Conservation (phyloP, 2,797 vertebrate species). For the Hydrolagus colliei region DNA sequence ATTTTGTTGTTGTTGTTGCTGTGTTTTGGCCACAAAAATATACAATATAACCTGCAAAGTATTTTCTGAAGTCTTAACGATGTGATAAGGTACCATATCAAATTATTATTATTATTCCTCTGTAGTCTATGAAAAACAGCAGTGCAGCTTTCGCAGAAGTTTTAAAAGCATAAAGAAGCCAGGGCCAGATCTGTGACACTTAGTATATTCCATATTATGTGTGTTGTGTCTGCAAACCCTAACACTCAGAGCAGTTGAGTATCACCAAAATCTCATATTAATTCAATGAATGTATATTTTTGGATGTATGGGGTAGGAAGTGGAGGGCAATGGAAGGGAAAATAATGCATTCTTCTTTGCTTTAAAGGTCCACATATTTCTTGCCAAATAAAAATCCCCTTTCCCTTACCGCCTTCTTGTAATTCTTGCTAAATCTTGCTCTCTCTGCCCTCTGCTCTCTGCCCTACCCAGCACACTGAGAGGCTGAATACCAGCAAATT, state of each 20-base stretch:
- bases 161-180: neutral
- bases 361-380: neutral
- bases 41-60: too few relatives aligned
- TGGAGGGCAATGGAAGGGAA: neutral
- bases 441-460: slow-evolving; percentile 64
- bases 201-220: neutral
- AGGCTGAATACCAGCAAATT: too few relatives aligned
- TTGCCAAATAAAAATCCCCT: slow-evolving; percentile 9
- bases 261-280: neutral
- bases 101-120: too few relatives aligned
- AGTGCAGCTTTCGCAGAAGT: neutral
- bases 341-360: neutral
- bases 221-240: neutral
- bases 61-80: too few relatives aligned
- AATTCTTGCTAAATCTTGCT: slow-evolving; percentile 51
- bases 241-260: neutral
- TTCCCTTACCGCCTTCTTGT: slow-evolving; percentile 34
- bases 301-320: too few relatives aligned
- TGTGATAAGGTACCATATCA: too few relatives aligned
- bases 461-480: slow-evolving; percentile 61
- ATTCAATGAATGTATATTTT: neutral
- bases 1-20: too few relatives aligned
- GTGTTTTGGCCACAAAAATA: too few relatives aligned
- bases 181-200: neutral
- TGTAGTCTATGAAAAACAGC: neutral